phyloP scores from a whole-genome alignment of 2,797 vertebrate species.

The Pantherophis vulpinus region DNA sequence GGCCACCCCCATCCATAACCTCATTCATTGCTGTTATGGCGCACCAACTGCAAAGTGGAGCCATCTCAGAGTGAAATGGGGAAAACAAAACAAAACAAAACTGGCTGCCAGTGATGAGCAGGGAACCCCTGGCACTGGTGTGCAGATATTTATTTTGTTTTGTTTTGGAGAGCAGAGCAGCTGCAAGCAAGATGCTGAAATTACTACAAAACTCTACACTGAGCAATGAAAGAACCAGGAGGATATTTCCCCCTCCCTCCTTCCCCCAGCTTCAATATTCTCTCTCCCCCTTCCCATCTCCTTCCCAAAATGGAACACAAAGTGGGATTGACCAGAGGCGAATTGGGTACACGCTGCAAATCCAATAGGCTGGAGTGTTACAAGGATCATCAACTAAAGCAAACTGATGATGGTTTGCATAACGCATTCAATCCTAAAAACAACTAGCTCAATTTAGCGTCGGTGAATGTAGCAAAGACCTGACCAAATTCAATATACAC shows the following conservation, averaged over 20 bases:
- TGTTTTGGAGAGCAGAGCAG: background rate
- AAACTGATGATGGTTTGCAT: background rate
- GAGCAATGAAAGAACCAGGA: background rate
- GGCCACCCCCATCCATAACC: background rate
- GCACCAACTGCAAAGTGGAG: background rate
- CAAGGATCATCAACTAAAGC: background rate
- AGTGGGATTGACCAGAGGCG: background rate
- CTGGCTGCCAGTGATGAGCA: background rate
- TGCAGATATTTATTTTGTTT: background rate
- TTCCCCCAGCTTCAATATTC: background rate
- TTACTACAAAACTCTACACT: background rate
- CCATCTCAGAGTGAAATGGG: background rate
- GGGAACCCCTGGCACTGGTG: background rate
- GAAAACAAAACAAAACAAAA: background rate
- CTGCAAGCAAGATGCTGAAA: background rate
- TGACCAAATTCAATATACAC: background rate
- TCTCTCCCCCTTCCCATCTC: background rate
- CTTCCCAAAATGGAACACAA: background rate
- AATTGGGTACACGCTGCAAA: background rate
- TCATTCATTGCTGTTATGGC: background rate
- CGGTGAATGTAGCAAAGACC: background rate
- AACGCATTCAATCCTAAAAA: background rate
- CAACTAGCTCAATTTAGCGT: background rate
- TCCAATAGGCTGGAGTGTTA: background rate
- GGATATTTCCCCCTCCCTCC: background rate